Evolutionary conservation across 1,140 invertebrate species (phyloP).

Genomic region (Maconellicoccus hirsutus): DNA sequence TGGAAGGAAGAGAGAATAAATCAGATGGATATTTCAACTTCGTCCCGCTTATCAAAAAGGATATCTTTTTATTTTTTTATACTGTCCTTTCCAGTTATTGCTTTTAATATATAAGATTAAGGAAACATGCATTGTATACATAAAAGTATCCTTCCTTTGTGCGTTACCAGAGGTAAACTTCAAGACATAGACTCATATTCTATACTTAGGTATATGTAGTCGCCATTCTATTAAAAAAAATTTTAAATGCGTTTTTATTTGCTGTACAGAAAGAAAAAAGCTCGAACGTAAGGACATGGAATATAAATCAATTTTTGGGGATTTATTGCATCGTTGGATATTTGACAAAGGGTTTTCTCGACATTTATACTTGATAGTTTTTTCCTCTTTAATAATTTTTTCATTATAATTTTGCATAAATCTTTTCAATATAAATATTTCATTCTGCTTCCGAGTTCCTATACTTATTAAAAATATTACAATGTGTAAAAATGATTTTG

Average conservation of each 20-base stretch:
- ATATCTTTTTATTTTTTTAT: constrained; percentile 10
- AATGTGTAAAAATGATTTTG: too few relatives aligned
- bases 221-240: not conserved
- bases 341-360: not conserved
- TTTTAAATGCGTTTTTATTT: constrained; percentile 20
- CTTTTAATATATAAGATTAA: constrained; percentile 23
- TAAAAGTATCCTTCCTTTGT: constrained; percentile 16
- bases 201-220: not conserved
- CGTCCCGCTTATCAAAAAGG: constrained; percentile 11
- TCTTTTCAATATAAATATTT: not conserved
- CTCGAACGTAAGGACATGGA: not conserved
- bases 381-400: not conserved
- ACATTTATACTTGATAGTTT: not conserved
- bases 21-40: constrained; percentile 10
- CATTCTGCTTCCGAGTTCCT: too few relatives aligned
- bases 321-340: constrained; percentile 6
- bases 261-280: not conserved
- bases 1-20: constrained; percentile 14
- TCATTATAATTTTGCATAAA: constrained; percentile 1
- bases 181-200: constrained; percentile 5
- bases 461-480: too few relatives aligned
- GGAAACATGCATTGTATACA: constrained; percentile 18
- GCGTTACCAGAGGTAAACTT: constrained; percentile 1
- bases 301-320: constrained; percentile 17
- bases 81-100: constrained; percentile 21